Base-by-base conservation (phyloP, 2,113 vertebrate genomes). In the Capra hircus region DNA sequence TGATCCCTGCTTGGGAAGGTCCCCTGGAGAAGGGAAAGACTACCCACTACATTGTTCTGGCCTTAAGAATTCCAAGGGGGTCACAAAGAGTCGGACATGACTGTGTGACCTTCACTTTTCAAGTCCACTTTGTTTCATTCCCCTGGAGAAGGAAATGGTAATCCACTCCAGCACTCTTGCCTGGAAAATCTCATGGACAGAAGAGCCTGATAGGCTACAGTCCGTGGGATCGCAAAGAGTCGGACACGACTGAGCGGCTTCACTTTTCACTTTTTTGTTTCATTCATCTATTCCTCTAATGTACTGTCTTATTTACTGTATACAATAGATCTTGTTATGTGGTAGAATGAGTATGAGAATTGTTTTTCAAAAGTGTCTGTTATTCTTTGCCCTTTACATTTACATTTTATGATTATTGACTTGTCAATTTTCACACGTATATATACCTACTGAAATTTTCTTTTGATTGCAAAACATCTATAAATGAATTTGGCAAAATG, bases 201-300 rank as follows among this genome's bases (percentile, higher is more conserved):
- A 50, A 50, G 2, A 50, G 48, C 48, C 12, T 50, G 48, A 50
- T 50, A 13, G 48, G 12, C 48, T 50, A 50, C 12, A 71, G 17
- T 6, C n/a, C 1, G 23, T 36, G n/a, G 19, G 19, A n/a, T 71
- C 19, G 0, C 67, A 36, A 12, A 40, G 67, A 23, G 19, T 21
- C 1, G 0, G 67, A 71, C 1, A 3, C 6, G 9, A 71, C n/a
- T 71, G 19, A 12, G 19, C 0, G 5, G 36, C 5, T 71, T 36
- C n/a, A 71, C 67, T 19, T 71, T 71, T 71, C n/a, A 50, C 48
- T 50, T 13, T 50, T 50, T 50, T 59, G 17, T 85, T 83, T 88
- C 23, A 71, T 43, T 67, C 9, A n/a, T 55, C 3, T 30, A 25
- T 52, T 52, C 71, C n/a, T 91, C 12, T 48, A 60, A 40, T 5